Percentiles rank a stretch among this genome's conserved stretches.
Evolutionary conservation across 2,888 invertebrate genomes (phyloP).

Genomic region (Elysia crispata): DNA sequence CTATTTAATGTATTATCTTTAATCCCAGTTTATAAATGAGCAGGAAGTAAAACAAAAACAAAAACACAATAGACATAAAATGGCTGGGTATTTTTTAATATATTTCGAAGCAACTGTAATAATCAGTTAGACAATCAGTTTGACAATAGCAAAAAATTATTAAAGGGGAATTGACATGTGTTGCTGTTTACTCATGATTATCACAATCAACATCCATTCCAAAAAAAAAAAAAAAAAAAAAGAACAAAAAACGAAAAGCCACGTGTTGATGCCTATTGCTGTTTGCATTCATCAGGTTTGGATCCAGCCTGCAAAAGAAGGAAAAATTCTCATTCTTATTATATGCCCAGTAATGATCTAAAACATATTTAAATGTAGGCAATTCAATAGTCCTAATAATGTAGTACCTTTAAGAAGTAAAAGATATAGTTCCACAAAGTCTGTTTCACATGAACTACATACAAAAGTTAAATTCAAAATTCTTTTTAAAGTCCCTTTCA

Average conservation of each 20-base stretch:
- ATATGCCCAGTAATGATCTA: no score
- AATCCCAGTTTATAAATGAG: no score
- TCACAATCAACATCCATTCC: conserved; percentile 16
- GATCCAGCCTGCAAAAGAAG: conserved; percentile 59
- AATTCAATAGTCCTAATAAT: no score
- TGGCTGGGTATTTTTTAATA: conserved; percentile 11
- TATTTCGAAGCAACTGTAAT: conserved; percentile 33
- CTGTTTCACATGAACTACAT: conserved; percentile 23
- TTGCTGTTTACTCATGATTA: conserved; percentile 5
- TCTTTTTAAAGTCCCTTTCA: no score
- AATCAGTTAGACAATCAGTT: not conserved
- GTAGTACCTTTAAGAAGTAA: not conserved
- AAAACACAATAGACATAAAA: no score
- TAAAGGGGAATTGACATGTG: not conserved
- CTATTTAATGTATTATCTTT: no score
- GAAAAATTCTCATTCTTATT: conserved; percentile 1
- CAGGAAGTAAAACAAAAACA: no score
- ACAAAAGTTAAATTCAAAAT: no score
- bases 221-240: not conserved
- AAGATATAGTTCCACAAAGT: conserved; percentile 10
- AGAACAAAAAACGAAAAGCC: not conserved
- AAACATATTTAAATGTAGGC: no score
- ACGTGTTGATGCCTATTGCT: conserved; percentile 57
- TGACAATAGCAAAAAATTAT: conserved; percentile 30
- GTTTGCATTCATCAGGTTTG: conserved; percentile 69